A percentile compares a stretch with the other conserved stretches of the same genome.
phyloP scores from a whole-genome alignment of 2,113 vertebrate species.

The Megaleporinus macrocephalus region DNA sequence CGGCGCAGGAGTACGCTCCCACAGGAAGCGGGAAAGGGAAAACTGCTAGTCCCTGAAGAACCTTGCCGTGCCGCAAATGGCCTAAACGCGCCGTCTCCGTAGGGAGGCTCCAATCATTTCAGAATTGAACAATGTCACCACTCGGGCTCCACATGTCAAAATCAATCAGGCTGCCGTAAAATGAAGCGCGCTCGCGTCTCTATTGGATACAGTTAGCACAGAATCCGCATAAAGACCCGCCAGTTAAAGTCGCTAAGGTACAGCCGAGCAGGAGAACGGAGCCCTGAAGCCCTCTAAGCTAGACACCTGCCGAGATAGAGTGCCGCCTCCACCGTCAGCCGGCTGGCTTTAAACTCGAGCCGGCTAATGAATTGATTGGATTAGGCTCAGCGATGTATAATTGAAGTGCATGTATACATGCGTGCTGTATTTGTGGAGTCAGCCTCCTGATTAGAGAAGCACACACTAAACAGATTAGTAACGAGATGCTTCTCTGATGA shows the following conservation, averaged over 20 bases:
- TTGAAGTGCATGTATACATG: not conserved
- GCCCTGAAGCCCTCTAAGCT: no score
- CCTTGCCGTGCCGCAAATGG: conserved; percentile 59
- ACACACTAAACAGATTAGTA: conserved; percentile 76
- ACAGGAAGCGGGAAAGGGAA: conserved; percentile 59
- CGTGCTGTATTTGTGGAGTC: conserved; percentile 59
- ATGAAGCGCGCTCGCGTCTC: conserved; percentile 3
- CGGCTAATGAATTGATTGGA: not conserved
- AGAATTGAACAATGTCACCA: conserved; percentile 40
- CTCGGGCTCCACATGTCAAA: conserved; percentile 34
- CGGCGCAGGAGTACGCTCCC: conserved; percentile 51
- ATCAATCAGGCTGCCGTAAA: conserved; percentile 43
- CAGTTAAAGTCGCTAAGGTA: conserved; percentile 6
- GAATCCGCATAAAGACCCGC: not conserved
- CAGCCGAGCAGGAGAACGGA: not conserved
- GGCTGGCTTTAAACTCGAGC: not conserved
- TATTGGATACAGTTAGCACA: conserved; percentile 28
- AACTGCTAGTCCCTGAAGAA: conserved; percentile 63
- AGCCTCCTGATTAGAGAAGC: conserved; percentile 70
- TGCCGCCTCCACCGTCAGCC: not conserved
- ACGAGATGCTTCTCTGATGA: conserved; percentile 72
- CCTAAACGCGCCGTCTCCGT: conserved; percentile 49
- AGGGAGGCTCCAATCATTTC: conserved; percentile 45
- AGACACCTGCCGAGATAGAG: not conserved
- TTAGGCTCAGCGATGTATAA: conserved; percentile 26